Evolutionary conservation across 2,113 vertebrate species (phyloP).

Genomic region (Otis tarda): DNA sequence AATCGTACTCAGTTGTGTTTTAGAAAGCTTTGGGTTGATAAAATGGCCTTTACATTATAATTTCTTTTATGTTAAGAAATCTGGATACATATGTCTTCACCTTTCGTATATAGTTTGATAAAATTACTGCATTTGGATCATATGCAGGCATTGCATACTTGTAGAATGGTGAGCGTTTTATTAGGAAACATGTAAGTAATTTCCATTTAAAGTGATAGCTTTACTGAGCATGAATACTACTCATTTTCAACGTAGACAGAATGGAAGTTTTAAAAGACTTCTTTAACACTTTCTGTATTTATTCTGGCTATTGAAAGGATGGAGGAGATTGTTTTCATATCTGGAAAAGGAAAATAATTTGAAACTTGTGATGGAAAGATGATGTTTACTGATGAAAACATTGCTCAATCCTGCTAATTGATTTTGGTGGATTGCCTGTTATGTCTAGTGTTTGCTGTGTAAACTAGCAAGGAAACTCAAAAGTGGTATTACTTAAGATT

Average conservation of each 20-base stretch:
- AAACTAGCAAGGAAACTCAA: not conserved
- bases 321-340: not conserved
- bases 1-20: not conserved
- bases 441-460: not conserved
- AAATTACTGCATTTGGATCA: fast-evolving
- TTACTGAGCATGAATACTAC: not conserved
- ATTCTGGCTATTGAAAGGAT: not conserved
- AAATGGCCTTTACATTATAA: not conserved
- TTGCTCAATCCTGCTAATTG: not conserved
- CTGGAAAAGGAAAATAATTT: not conserved
- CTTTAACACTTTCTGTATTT: not conserved
- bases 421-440: not conserved
- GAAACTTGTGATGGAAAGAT: not conserved
- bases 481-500: not conserved
- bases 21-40: not conserved
- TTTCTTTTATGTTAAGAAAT: not conserved
- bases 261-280: not conserved
- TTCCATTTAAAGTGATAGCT: not conserved
- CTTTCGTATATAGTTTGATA: not conserved
- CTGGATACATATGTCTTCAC: not conserved
- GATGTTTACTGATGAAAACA: not conserved
- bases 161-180: not conserved
- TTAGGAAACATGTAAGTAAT: not conserved
- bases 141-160: not conserved
- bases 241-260: not conserved